Percentiles rank a stretch among this genome's conserved stretches.
These are phyloP conservation scores for Enteromius trimaculatus DNA, from an alignment of 2,797 vertebrate genomes.

Conservation along the genomic window DNA sequence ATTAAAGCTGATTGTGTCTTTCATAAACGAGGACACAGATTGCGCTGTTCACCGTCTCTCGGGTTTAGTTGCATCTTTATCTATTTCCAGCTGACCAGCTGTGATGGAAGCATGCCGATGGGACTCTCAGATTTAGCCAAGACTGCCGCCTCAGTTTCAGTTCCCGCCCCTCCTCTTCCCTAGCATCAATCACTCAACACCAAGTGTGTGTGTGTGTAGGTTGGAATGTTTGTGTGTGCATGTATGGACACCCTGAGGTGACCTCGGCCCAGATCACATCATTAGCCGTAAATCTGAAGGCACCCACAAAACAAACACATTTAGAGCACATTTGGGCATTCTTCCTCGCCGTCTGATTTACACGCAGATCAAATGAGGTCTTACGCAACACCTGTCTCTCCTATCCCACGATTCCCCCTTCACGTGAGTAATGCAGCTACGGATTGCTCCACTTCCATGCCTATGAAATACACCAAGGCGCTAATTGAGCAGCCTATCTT, in stretches of 20 bases:
- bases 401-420: background rate
- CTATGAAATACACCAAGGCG: slow-evolving; percentile 13
- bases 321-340: slow-evolving; percentile 36
- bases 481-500: slow-evolving; percentile 39
- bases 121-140: slow-evolving; percentile 69
- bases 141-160: slow-evolving; percentile 49
- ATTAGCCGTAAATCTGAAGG: slow-evolving; percentile 52
- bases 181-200: slow-evolving; percentile 57
- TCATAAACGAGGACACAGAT: slow-evolving; percentile 22
- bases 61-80: slow-evolving; percentile 69
- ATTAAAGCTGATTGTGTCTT: slow-evolving; percentile 45
- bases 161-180: slow-evolving; percentile 40
- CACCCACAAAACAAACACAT: slow-evolving; percentile 34
- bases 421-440: background rate
- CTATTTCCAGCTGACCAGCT: slow-evolving; percentile 78
- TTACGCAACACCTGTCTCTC: slow-evolving; percentile 15
- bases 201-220: slow-evolving; percentile 32
- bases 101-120: slow-evolving; percentile 64
- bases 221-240: slow-evolving; percentile 46
- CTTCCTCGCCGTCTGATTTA: slow-evolving; percentile 24
- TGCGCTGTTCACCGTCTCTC: slow-evolving; percentile 58
- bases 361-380: slow-evolving; percentile 19
- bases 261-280: slow-evolving; percentile 40
- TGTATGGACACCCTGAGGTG: slow-evolving; percentile 35
- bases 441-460: background rate